Percentiles rank a stretch among this genome's conserved stretches.
These are phyloP conservation scores for Leucopsar rothschildi DNA, from an alignment of 2,113 vertebrate genomes.

Conservation along the genomic window DNA sequence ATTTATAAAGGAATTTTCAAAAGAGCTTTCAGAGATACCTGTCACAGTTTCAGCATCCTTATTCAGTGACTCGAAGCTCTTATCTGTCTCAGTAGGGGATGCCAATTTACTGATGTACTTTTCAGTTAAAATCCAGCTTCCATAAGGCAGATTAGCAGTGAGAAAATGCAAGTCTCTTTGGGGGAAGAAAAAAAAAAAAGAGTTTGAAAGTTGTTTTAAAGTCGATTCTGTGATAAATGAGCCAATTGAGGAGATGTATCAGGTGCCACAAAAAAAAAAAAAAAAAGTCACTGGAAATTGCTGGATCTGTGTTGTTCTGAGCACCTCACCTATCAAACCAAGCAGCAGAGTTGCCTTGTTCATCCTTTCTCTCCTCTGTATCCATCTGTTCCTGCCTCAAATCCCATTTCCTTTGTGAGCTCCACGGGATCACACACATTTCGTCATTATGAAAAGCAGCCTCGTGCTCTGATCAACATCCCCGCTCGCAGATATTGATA, in stretches of 20 bases:
- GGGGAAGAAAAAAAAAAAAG: fast-evolving
- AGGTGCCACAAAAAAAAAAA: not conserved
- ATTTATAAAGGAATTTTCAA: slow-evolving; percentile 40
- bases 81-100: slow-evolving; percentile 29
- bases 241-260: slow-evolving; percentile 9
- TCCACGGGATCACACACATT: not conserved
- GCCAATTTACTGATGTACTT: slow-evolving; percentile 36
- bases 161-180: not conserved
- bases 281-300: not conserved
- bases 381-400: not conserved
- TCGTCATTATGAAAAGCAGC: not conserved
- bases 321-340: not conserved
- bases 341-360: not conserved
- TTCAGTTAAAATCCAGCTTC: slow-evolving; percentile 2
- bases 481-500: not conserved
- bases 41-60: slow-evolving; percentile 18
- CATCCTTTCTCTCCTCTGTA: not conserved
- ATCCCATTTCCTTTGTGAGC: not conserved
- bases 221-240: not conserved
- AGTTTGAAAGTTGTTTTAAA: slow-evolving; percentile 42
- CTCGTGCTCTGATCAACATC: not conserved
- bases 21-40: slow-evolving; percentile 39
- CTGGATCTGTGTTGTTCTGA: not conserved
- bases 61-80: not conserved
- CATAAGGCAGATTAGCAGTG: not conserved